phyloP scores from a whole-genome alignment of 2,113 vertebrate species.

The Chionodraco myersi region DNA sequence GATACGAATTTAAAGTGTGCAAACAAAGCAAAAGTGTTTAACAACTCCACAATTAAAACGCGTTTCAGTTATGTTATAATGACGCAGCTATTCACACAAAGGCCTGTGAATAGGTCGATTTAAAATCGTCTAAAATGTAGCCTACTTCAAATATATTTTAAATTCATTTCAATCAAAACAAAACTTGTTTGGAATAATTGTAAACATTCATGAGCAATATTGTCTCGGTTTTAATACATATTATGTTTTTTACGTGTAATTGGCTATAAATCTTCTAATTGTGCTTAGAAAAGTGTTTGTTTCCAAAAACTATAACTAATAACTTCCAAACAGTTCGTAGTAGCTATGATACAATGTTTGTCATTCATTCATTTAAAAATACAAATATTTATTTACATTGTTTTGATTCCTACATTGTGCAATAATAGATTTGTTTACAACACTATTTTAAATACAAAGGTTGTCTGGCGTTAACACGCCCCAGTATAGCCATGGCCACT shows the following conservation, averaged over 20 bases:
- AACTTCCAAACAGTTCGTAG: neutral
- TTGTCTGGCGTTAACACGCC: too few relatives aligned
- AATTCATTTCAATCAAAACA: neutral
- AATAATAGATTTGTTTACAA: neutral
- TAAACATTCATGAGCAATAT: neutral
- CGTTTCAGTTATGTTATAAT: neutral
- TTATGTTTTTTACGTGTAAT: neutral
- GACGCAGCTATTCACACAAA: neutral
- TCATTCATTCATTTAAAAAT: neutral
- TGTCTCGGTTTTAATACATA: neutral
- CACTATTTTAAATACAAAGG: neutral
- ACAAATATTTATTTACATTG: neutral
- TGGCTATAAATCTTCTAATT: too few relatives aligned
- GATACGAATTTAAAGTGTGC: neutral
- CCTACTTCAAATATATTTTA: neutral
- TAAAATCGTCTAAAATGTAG: neutral
- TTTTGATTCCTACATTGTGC: neutral
- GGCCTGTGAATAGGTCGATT: neutral
- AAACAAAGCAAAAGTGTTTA: too few relatives aligned
- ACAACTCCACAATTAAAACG: neutral
- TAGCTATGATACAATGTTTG: neutral
- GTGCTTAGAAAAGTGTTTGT: too few relatives aligned
- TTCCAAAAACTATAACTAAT: too few relatives aligned
- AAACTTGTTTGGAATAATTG: neutral
- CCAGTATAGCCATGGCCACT: too few relatives aligned